Conservation (phyloP, 2,888 invertebrate genomes). For the Beris morrisii region DNA sequence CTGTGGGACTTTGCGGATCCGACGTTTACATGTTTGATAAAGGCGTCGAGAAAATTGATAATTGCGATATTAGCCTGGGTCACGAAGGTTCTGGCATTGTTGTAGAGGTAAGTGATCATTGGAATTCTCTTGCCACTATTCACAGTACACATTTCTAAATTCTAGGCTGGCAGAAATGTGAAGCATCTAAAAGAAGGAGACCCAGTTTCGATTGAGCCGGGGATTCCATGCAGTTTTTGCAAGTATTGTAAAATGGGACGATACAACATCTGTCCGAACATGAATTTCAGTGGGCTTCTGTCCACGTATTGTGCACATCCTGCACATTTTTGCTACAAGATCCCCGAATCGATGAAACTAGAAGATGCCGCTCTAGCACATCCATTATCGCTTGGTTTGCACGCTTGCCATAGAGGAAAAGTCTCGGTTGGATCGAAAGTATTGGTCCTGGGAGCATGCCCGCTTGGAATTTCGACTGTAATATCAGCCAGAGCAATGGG, state of each 20-base stretch:
- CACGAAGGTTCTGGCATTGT: conserved; percentile 88
- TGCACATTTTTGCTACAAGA: conserved; percentile 48
- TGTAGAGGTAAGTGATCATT: conserved; percentile 60
- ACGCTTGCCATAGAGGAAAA: conserved; percentile 47
- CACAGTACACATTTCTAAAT: neutral
- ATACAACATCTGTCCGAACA: conserved; percentile 48
- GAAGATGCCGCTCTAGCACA: conserved; percentile 47
- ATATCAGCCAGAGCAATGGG: conserved; percentile 48
- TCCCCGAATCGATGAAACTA: conserved; percentile 43
- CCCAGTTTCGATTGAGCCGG: conserved; percentile 90
- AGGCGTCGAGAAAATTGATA: conserved; percentile 38
- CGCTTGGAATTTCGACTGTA: conserved; percentile 46
- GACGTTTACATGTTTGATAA: conserved; percentile 81
- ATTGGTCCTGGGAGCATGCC: conserved; percentile 47
- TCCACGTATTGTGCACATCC: conserved; percentile 47
- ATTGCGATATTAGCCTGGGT: conserved; percentile 66
- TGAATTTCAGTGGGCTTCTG: conserved; percentile 48
- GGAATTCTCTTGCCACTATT: neutral
- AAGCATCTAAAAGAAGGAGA: conserved; percentile 75
- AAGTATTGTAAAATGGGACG: conserved; percentile 69
- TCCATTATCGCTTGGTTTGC: conserved; percentile 48
- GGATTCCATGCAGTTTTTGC: conserved; percentile 83
- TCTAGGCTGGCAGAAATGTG: conserved; percentile 61
- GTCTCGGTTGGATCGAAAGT: conserved; percentile 47
- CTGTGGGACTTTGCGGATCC: conserved; percentile 91